Base-by-base conservation (phyloP, 2,888 invertebrate species). In the Hypselothyrea guttata region DNA sequence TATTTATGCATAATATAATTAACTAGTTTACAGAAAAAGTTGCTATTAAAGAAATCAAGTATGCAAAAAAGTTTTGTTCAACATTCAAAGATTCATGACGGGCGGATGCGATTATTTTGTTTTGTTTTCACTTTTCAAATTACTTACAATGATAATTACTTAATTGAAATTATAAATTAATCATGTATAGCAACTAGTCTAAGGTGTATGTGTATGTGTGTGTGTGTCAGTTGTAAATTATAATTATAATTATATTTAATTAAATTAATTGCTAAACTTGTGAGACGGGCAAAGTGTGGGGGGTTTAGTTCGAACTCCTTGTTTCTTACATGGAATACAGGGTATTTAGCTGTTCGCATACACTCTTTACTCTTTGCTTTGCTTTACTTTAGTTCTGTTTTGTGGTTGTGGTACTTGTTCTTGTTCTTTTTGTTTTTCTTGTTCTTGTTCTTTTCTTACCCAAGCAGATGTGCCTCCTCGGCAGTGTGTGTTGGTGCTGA, bases 381-480 rank as follows among this genome's bases (percentile, higher is more conserved):
- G 44, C n/a, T 16, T 22, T 48, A 28, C 8, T 16, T 41, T 27
- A n/a, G 15, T 35, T 49, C 42, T 38, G 7, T 1, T 35, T 45
- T 53, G 33, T 52, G 45, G 22, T 34, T 34, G 9, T 34, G 31
- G 5, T 12, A 34, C 18, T 42, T 47, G 40, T 38, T 7, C n/a
- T 28, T 18, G 35, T 22, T 41, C 7, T 38, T 22, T 47, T 31
- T 52, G 34, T 41, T 45, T 30, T 41, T 30, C 11, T 22, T 28
- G 15, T 59, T 37, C 27, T 51, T 46, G 31, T 56, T 58, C 27
- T 59, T 77, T 41, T 84, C 95, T 95, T 94, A 96, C 96, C 96
- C 95, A 90, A 96, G 92, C 69, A 96, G 94, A 89, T 96, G 95
- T 82, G 95, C 94, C 92, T 96, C 95, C 92, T 96, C 96, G 90